Conservation (phyloP, 2,888 invertebrate genomes). For the Aspidiotus rigidus region DNA sequence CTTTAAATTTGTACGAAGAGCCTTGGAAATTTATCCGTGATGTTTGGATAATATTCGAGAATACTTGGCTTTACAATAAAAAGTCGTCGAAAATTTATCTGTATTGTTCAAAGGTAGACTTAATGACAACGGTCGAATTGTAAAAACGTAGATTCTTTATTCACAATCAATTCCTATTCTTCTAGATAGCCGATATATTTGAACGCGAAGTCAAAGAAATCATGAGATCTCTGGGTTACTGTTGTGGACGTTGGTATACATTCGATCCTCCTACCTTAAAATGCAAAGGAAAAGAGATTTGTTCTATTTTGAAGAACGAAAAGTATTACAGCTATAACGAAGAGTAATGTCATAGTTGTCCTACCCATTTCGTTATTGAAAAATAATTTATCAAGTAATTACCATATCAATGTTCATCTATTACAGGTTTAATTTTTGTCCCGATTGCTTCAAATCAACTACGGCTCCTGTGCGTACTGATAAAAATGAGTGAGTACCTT, state of each 20-base stretch:
- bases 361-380: neutral
- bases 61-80: neutral
- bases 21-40: neutral
- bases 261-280: neutral
- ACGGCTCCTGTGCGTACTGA: neutral
- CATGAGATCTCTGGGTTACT: conserved; percentile 6
- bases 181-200: conserved; percentile 6
- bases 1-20: neutral
- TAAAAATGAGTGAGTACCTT: neutral
- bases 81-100: neutral
- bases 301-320: neutral
- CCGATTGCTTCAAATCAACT: neutral
- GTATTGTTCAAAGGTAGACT: neutral
- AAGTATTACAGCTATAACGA: neutral
- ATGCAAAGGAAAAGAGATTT: neutral
- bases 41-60: conserved; percentile 2
- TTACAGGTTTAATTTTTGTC: neutral
- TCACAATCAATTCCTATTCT: neutral
- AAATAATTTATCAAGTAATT: neutral
- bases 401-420: neutral
- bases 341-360: neutral
- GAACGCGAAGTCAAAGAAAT: neutral
- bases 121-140: neutral
- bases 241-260: conserved; percentile 8
- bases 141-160: neutral